A percentile compares a stretch with the other conserved stretches of the same genome.
phyloP scores from a whole-genome alignment of 2,113 vertebrate species.

The Phocoena sinus region DNA sequence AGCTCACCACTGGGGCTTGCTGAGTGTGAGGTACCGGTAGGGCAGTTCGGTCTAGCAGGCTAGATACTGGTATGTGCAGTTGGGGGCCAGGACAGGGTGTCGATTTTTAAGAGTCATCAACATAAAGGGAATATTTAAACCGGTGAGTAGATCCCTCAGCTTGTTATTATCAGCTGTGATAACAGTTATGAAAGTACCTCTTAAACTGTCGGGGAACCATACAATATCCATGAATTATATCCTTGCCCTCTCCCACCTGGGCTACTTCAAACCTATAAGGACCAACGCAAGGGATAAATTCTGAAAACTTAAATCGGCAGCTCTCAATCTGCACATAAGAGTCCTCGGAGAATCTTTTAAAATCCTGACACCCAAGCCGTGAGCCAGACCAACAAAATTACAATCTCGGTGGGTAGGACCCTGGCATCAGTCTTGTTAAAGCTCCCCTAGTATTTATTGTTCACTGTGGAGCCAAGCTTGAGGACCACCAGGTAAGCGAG shows the following conservation, averaged over 20 bases:
- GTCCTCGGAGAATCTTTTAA: background rate
- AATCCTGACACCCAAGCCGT: background rate
- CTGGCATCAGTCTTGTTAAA: background rate
- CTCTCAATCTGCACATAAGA: background rate
- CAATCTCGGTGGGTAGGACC: background rate
- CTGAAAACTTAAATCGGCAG: background rate
- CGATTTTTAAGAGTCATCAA: conserved; percentile 32
- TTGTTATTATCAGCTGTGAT: conserved; percentile 10
- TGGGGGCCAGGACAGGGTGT: background rate
- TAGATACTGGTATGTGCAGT: background rate
- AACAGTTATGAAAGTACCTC: conserved; percentile 21
- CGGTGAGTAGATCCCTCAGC: background rate
- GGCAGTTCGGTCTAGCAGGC: background rate
- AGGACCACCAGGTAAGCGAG: background rate
- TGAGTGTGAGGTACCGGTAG: background rate
- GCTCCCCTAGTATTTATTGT: background rate
- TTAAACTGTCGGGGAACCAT: background rate
- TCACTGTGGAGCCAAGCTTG: background rate
- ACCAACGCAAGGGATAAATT: background rate
- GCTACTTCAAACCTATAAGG: background rate
- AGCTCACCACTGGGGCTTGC: background rate
- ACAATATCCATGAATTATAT: background rate
- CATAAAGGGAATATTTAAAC: conserved; percentile 34
- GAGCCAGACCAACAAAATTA: background rate
- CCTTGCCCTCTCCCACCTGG: background rate